Percentiles rank a stretch among this genome's conserved stretches.
Evolutionary conservation across 2,797 vertebrate species (phyloP).

Genomic region (Buceros bicornis): DNA sequence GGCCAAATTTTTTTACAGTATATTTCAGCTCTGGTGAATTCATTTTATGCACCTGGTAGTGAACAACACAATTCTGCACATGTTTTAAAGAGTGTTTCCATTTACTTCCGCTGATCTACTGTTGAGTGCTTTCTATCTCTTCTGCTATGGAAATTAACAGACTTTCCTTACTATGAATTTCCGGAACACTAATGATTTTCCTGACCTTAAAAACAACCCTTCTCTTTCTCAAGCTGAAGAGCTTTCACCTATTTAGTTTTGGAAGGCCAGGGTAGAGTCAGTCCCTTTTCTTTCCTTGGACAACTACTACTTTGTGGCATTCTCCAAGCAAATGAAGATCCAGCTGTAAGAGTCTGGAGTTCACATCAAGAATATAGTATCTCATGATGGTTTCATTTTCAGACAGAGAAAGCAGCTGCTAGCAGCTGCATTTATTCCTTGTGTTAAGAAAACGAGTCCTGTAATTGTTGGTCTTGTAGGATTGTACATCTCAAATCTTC

Average conservation of each 20-base stretch:
- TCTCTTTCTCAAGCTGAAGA: background rate
- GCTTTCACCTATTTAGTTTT: background rate
- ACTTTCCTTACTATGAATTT: background rate
- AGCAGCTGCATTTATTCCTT: background rate
- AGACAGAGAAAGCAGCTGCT: background rate
- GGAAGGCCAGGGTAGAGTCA: background rate
- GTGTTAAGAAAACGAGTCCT: background rate
- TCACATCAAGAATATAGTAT: background rate
- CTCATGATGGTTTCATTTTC: background rate
- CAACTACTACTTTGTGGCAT: background rate
- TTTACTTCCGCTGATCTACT: background rate
- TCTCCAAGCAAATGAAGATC: background rate
- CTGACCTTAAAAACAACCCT: background rate
- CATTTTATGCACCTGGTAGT: background rate
- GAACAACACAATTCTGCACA: background rate
- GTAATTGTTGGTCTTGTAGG: background rate
- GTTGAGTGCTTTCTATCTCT: background rate
- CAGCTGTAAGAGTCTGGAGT: background rate
- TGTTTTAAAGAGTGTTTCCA: background rate
- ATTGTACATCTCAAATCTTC: background rate
- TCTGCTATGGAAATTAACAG: background rate
- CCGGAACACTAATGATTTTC: background rate
- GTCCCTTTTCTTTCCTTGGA: background rate
- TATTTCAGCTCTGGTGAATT: background rate
- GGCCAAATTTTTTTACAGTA: background rate